These are phyloP conservation scores for Apostichopus californicus DNA, from an alignment of 35 echinoderm and acorn worm genomes.

Conservation along the genomic window DNA sequence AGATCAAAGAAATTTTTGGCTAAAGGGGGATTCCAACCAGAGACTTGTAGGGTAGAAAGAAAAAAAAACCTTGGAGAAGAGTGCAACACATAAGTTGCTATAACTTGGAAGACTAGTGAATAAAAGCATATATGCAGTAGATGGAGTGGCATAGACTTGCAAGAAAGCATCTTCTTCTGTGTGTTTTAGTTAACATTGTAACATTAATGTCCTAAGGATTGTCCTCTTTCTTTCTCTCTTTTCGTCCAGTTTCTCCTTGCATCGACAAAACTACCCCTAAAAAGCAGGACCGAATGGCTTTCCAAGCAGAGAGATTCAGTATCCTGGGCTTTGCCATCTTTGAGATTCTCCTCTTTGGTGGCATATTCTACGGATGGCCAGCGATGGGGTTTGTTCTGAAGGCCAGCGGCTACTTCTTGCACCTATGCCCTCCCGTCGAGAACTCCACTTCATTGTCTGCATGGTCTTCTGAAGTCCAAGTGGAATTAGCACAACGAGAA, in stretches of 20 bases:
- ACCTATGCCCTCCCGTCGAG: constrained; percentile 30
- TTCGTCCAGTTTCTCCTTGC: neutral
- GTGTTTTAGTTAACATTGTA: neutral
- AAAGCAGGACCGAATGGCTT: constrained; percentile 24
- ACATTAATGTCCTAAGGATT: neutral
- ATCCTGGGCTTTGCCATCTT: constrained; percentile 56
- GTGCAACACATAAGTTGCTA: too few relatives aligned
- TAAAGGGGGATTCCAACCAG: too few relatives aligned
- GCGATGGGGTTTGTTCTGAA: constrained; percentile 76
- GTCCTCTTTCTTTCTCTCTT: neutral
- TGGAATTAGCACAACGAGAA: too few relatives aligned
- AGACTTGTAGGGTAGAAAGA: too few relatives aligned
- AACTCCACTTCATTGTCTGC: too few relatives aligned
- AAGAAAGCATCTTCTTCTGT: neutral
- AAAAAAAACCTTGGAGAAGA: too few relatives aligned
- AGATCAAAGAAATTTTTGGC: too few relatives aligned
- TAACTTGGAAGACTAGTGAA: too few relatives aligned
- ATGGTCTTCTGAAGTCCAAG: too few relatives aligned
- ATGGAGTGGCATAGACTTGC: neutral
- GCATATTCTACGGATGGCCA: constrained; percentile 83
- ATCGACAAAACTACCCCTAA: neutral
- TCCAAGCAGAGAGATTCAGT: neutral
- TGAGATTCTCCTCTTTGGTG: constrained; percentile 77
- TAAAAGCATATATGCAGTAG: neutral
- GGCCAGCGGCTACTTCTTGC: constrained; percentile 72